Base-by-base conservation (phyloP, 2,113 vertebrate species). In the Talpa occidentalis region DNA sequence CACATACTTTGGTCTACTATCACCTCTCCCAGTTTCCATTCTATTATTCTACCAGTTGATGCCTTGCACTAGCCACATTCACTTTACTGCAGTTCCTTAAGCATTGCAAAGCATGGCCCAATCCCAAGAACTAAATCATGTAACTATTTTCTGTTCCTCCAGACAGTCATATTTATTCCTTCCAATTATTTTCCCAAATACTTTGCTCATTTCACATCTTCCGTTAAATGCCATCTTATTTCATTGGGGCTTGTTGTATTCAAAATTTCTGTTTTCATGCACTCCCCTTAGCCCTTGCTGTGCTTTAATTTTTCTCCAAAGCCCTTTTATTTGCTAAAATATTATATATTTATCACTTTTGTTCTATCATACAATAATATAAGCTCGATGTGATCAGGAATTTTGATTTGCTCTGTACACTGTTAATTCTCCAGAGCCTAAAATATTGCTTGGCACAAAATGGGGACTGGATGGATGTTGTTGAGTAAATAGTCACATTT, bases 401-500 rank as follows among this genome's bases (percentile, higher is more conserved):
- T 47, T 92, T 54, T 60, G 32, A 14, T 89, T 83, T 82, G 14
- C 62, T 52, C 22, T 77, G 1, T 40, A 81, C 70, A 15, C 17
- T 83, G 3, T 72, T 30, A 11, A 54, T 88, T 66, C 28, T 89
- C 24, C 6, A n/a, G 2, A 19, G 6, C 32, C 85, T 84, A 59
- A 30, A 79, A 26, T 6, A 73, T 26, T 37, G 9, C 40, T 11
- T 77, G 24, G 5, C 14, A 74, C 32, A 19, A 35, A 40, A 62
- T 49, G 35, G n/a, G 21, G 7, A 64, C 10, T 88, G 42, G 19
- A 52, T 56, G 30, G 42, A 1, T 69, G 6, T 37, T 93, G 14
- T 28, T 91, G 56, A 90, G 22, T 69, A 73, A 35, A 79, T 21
- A 88, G n/a, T 78, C 64, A 59, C 26, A 54, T 56, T 60, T 85